Base-by-base conservation (phyloP, 2,113 vertebrate genomes). In the Neogale vison region DNA sequence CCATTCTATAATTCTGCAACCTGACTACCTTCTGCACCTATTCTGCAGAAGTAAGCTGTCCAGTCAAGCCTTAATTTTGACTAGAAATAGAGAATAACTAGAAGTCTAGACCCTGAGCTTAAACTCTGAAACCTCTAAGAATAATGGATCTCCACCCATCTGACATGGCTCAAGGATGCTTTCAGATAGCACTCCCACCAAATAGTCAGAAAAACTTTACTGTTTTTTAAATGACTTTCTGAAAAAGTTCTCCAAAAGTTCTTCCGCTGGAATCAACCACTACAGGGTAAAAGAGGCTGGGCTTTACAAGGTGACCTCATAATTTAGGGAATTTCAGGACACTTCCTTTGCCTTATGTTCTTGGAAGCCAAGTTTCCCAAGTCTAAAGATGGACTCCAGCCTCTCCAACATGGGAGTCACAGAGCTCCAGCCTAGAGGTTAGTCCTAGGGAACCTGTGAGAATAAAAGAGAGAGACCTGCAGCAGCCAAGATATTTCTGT, bases 221-320 rank as follows among this genome's bases (percentile, higher is more conserved):
- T 57, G 18, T 52, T 69, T 57, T 90, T 93, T 77, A 24, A 92
- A 39, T 55, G 10, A 11, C 69, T 84, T 82, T 80, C 97, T 88
- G 82, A 36, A 13, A 42, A 81, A 90, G 39, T 55, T 67, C 72
- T 77, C 86, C 47, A 59, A 31, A 47, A 45, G 74, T 47, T 77
- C 74, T 39, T 34, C 67, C 42, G 21, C 69, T 14, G 24, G 47
- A 88, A 21, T 14, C 67, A 57, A 29, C 24, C n/a, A 21, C 85
- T 47, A 47, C 15, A 47, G 26, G 24, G 7, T 47, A 31, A 77
- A 31, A 47, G 74, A 47, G 57, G 29, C 4, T 14, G 0, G 23
- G 20, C 67, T 71, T 4, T 50, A 8, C 12, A 42, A 23, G 21
- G 36, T 72, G 57, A 71, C 57, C 24, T 76, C 50, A 55, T n/a